phyloP scores from a whole-genome alignment of 2,797 vertebrate species.

The Aplochiton taeniatus region DNA sequence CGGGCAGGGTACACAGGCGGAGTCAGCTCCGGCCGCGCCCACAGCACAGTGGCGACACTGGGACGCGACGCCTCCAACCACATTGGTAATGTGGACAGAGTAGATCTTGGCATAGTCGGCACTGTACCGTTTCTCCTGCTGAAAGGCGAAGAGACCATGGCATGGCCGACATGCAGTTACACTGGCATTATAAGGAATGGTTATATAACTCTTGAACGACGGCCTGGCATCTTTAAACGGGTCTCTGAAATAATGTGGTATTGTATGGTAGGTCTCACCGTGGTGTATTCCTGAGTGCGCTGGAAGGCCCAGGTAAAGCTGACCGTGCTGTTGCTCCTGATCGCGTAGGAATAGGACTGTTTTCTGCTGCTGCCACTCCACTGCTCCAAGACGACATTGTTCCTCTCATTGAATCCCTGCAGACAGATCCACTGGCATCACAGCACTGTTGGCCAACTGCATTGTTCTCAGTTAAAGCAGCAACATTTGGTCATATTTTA shows the following conservation, averaged over 20 bases:
- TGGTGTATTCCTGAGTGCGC: conserved; percentile 64
- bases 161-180: too few relatives aligned
- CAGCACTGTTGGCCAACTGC: background rate
- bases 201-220: too few relatives aligned
- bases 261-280: conserved; percentile 45
- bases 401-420: conserved; percentile 84
- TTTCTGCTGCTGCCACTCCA: conserved; percentile 86
- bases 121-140: conserved; percentile 83
- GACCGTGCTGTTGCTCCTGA: conserved; percentile 82
- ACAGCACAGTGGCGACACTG: conserved; percentile 86
- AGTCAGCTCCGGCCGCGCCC: conserved; percentile 53
- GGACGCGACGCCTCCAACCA: conserved; percentile 86
- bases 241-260: too few relatives aligned
- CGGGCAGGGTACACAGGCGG: conserved; percentile 86
- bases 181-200: too few relatives aligned
- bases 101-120: conserved; percentile 88
- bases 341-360: conserved; percentile 89
- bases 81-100: conserved; percentile 88
- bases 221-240: too few relatives aligned
- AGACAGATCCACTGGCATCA: conserved; percentile 8
- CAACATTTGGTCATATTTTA: background rate
- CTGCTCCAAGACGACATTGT: conserved; percentile 81
- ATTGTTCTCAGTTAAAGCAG: background rate
- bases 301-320: conserved; percentile 96
- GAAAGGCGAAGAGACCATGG: background rate